phyloP scores from a whole-genome alignment of 2,888 invertebrate species.

The Esperia sulphurella region DNA sequence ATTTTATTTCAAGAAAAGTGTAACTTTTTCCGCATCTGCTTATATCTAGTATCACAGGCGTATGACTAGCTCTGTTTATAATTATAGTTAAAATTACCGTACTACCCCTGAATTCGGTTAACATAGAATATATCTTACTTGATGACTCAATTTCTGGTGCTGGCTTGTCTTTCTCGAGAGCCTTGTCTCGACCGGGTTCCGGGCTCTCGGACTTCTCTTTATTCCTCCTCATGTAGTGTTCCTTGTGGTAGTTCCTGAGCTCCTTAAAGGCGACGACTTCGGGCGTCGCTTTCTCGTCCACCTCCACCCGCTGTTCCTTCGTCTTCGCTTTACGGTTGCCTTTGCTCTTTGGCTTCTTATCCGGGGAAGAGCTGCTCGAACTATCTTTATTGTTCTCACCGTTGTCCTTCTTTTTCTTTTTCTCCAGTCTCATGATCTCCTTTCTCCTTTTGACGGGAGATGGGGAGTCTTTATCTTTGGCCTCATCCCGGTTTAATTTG shows the following conservation, averaged over 20 bases:
- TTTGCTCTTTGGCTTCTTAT: slow-evolving; percentile 32
- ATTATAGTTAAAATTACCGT: slow-evolving; percentile 10
- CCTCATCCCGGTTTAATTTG: slow-evolving; percentile 41
- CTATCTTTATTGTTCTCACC: slow-evolving; percentile 21
- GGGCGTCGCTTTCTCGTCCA: slow-evolving; percentile 24
- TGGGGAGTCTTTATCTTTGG: slow-evolving; percentile 19
- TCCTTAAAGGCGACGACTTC: slow-evolving; percentile 74
- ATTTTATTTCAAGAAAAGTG: slow-evolving; percentile 62
- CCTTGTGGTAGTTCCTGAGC: slow-evolving; percentile 77
- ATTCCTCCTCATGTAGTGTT: slow-evolving; percentile 83
- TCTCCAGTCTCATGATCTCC: slow-evolving; percentile 24
- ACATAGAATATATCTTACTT: slow-evolving; percentile 72
- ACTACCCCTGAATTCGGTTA: slow-evolving; percentile 36
- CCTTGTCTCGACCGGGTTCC: slow-evolving; percentile 37
- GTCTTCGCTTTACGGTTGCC: slow-evolving; percentile 25
- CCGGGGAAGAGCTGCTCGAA: slow-evolving; percentile 36
- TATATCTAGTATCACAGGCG: slow-evolving; percentile 59
- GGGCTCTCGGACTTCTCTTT: slow-evolving; percentile 80
- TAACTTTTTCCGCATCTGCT: slow-evolving; percentile 31
- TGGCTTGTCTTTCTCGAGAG: slow-evolving; percentile 17
- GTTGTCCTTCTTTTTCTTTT: slow-evolving; percentile 28
- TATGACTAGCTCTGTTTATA: slow-evolving; percentile 14
- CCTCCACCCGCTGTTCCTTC: slow-evolving; percentile 21
- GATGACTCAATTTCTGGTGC: slow-evolving; percentile 41
- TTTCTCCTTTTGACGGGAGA: slow-evolving; percentile 33